Evolutionary conservation across 2,113 vertebrate species (phyloP), one percentile per base, ranked within the genome.

Genomic region (Pholis gunnellus): DNA sequence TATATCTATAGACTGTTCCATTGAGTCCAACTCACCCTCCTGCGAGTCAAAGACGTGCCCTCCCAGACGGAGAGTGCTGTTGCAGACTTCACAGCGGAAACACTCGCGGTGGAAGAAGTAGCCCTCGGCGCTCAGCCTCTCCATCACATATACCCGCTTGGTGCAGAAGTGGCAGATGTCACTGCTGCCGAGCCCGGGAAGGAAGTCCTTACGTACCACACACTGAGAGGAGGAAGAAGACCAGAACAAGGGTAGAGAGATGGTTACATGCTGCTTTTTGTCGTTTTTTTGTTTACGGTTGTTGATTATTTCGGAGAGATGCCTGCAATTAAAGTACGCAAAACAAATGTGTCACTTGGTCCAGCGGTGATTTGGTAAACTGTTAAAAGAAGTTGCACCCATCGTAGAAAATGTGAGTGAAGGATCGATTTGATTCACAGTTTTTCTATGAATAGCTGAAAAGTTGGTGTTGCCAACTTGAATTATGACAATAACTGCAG

Each of bases 31-130:
- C 83, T 0, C 69, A 96, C 95, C 93, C 22, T 94, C 93, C 42
- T 89, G 88, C 0, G 93, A 92, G 91, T 97, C 96, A 52, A 98
- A 99, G 70, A 95, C 91, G 3, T 99, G 97, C 66, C 95, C 95
- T 0, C 97, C 97, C 86, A 98, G 91, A 4, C 97, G 96, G 64
- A 99, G 94, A 0, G 96, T 97, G 73, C 95, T 94, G 38, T 93
- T 91, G 4, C 98, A 99, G 83, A 96, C 34, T 3, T 96, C 91
- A 81, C 98, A 99, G 91, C 97, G 97, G 95, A 99, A 99, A 72
- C 98, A 99, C 87, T 99, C 97, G 0, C 97, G 93, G 71, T 99
- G 98, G 92, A 99, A 99, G 93, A 98, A 98, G 91, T 94, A 96
- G 20, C 98, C 98, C 72, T 99, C 98, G 0, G 97, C 96, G 0